Conservation (phyloP, 2,113 vertebrate species). For the Psophia crepitans region DNA sequence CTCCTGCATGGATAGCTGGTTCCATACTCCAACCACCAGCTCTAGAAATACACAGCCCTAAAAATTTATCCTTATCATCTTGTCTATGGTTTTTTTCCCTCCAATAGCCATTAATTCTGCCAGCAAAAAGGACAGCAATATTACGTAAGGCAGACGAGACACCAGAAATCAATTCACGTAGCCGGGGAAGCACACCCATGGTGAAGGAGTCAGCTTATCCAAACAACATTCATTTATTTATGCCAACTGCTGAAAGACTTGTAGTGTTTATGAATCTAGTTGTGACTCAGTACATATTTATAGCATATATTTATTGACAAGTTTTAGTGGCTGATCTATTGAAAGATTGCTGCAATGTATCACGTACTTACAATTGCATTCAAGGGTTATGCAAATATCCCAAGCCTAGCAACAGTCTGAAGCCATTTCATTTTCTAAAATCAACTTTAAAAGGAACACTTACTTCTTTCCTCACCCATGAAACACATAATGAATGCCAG, state of each 20-base stretch:
- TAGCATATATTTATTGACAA: constrained; percentile 38
- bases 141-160: not conserved
- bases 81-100: not conserved
- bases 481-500: constrained; percentile 15
- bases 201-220: not conserved
- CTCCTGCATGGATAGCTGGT: not conserved
- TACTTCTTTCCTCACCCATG: not conserved
- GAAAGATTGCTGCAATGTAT: constrained; percentile 3
- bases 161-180: not conserved
- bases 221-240: not conserved
- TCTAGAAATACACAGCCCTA: not conserved
- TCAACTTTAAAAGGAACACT: constrained; percentile 20
- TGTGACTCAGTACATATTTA: constrained; percentile 24
- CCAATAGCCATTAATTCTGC: not conserved
- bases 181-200: not conserved
- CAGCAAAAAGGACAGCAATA: not conserved
- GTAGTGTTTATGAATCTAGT: not conserved
- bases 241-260: constrained; percentile 15
- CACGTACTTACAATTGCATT: not conserved
- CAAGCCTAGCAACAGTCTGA: constrained; percentile 24
- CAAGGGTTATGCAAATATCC: constrained; percentile 19
- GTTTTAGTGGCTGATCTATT: constrained; percentile 14
- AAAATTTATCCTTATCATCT: not conserved
- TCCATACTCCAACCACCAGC: not conserved
- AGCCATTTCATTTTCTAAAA: constrained; percentile 25